These are phyloP conservation scores for Acanthosepion lycidas DNA, from an alignment of 2,888 invertebrate species.

Conservation along the genomic window DNA sequence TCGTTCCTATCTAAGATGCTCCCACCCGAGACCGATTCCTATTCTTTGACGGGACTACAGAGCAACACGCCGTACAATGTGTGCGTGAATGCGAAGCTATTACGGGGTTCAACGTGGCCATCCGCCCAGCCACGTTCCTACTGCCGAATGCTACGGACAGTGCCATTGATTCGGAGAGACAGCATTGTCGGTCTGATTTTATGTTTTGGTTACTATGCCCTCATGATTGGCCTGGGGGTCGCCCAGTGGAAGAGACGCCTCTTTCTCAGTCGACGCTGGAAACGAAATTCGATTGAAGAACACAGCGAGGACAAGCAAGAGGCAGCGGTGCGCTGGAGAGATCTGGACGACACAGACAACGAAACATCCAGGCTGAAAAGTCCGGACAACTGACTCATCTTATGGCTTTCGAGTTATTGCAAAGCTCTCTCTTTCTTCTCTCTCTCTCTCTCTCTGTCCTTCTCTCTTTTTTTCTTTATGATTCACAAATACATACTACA, in stretches of 20 bases:
- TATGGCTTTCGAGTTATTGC: background rate
- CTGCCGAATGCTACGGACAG: conserved; percentile 15
- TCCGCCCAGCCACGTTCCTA: background rate
- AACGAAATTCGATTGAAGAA: background rate
- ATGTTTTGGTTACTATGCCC: conserved; percentile 37
- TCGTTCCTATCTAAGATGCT: conserved; percentile 38
- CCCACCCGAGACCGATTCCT: background rate
- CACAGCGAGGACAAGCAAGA: background rate
- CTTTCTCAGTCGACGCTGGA: conserved; percentile 37
- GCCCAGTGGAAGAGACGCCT: conserved; percentile 38
- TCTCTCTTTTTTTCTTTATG: too few species aligned
- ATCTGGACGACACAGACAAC: conserved; percentile 44
- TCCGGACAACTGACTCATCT: background rate
- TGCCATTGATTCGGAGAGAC: conserved; percentile 37
- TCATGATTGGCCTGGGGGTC: conserved; percentile 36
- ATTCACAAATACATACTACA: too few species aligned
- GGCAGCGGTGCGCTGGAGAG: conserved; percentile 41
- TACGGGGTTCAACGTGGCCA: background rate
- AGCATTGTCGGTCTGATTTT: conserved; percentile 35
- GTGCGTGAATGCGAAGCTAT: background rate
- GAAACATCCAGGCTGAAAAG: conserved; percentile 39
- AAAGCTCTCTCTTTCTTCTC: background rate
- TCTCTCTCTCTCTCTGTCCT: too few species aligned
- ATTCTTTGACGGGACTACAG: background rate
- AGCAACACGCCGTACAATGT: conserved; percentile 46